phyloP scores from a whole-genome alignment of 2,113 vertebrate genomes.

The Loxodonta africana region DNA sequence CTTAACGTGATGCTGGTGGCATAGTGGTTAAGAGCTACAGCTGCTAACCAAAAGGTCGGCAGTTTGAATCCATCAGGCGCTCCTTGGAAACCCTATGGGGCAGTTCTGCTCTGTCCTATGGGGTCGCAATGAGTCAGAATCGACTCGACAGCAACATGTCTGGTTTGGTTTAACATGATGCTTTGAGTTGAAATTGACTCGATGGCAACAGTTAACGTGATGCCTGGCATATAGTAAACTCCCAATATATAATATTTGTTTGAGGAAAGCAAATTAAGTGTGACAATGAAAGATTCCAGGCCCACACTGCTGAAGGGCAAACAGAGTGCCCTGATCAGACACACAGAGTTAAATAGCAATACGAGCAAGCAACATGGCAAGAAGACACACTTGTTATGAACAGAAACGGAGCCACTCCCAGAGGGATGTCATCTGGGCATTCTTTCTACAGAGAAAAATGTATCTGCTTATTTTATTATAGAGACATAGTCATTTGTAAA shows the following conservation, averaged over 20 bases:
- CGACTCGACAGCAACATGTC: too few relatives aligned
- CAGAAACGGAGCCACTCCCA: background rate
- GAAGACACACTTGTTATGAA: background rate
- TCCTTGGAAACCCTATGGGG: too few relatives aligned
- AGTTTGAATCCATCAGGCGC: too few relatives aligned
- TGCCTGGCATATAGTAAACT: background rate
- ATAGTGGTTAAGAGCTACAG: too few relatives aligned
- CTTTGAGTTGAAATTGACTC: too few relatives aligned
- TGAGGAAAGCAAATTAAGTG: background rate
- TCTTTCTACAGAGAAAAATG: background rate
- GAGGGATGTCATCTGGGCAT: background rate
- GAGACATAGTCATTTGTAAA: background rate
- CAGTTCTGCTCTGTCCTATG: too few relatives aligned
- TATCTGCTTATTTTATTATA: fast-evolving
- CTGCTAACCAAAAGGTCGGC: too few relatives aligned
- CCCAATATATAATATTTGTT: background rate
- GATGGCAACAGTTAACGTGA: background rate
- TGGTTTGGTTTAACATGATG: too few relatives aligned
- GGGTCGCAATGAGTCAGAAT: too few relatives aligned
- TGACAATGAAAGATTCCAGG: background rate
- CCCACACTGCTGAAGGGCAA: background rate
- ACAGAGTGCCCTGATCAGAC: background rate
- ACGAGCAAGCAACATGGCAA: background rate
- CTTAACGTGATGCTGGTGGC: background rate
- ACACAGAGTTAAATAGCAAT: background rate